A percentile compares a stretch with the other conserved stretches of the same genome.
These are phyloP conservation scores for Nasonia oneida DNA, from an alignment of 2,888 invertebrate species.

Conservation along the genomic window DNA sequence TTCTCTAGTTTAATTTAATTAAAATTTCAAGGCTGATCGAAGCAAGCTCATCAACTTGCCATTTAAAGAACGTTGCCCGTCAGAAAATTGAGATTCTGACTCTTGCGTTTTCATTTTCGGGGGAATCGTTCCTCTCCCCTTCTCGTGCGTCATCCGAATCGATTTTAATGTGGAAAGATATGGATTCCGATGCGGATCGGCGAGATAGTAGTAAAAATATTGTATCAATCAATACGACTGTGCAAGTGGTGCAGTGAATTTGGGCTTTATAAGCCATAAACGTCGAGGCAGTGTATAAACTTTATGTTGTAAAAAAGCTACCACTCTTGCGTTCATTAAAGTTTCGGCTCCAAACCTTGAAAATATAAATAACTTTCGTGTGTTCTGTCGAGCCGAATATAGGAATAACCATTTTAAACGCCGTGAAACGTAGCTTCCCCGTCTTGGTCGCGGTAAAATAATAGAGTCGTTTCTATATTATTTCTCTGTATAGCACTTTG, in stretches of 20 bases:
- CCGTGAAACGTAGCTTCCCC: background rate
- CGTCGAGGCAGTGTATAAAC: background rate
- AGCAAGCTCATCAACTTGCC: slow-evolving; percentile 38
- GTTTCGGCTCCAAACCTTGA: background rate
- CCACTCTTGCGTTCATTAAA: background rate
- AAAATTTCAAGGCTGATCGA: slow-evolving; percentile 53
- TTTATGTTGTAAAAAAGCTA: slow-evolving; percentile 7
- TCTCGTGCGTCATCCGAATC: background rate
- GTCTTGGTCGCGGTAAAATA: background rate
- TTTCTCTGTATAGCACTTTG: background rate
- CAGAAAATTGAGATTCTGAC: background rate
- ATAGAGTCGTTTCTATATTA: background rate
- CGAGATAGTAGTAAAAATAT: slow-evolving; percentile 9
- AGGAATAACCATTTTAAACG: background rate
- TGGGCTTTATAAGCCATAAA: slow-evolving; percentile 10
- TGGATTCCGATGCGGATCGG: background rate
- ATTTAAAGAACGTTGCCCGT: background rate
- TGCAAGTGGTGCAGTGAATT: slow-evolving; percentile 1
- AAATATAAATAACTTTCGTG: background rate
- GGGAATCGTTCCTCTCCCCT: background rate
- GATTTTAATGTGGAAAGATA: background rate
- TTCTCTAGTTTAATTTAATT: slow-evolving; percentile 58
- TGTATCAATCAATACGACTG: background rate
- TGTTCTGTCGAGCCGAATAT: background rate
- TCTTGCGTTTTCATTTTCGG: background rate